A percentile compares a stretch with the other conserved stretches of the same genome.
Evolutionary conservation across 2,113 vertebrate species (phyloP).

Genomic region (Peromyscus californicus): DNA sequence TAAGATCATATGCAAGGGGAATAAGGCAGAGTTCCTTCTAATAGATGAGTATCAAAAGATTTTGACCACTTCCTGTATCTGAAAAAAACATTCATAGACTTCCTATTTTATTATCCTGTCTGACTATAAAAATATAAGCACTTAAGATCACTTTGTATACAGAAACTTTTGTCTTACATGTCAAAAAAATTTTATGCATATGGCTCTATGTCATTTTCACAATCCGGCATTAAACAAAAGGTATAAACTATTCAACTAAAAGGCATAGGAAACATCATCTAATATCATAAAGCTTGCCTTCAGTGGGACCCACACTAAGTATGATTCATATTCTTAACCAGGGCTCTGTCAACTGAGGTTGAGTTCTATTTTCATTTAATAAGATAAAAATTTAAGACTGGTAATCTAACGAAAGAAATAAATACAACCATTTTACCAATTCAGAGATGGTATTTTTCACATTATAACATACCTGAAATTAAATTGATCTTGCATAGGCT

Average conservation of each 20-base stretch:
- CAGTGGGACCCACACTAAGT: not conserved
- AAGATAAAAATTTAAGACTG: slow-evolving; percentile 35
- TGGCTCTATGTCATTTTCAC: slow-evolving; percentile 42
- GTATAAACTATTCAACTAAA: slow-evolving; percentile 51
- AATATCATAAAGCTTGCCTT: not conserved
- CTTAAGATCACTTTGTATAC: not conserved
- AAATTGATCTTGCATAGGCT: slow-evolving; percentile 22
- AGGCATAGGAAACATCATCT: not conserved
- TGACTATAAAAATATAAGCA: slow-evolving; percentile 44
- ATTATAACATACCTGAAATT: slow-evolving; percentile 20
- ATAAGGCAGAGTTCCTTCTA: not conserved
- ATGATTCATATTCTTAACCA: slow-evolving; percentile 3
- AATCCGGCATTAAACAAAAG: not conserved
- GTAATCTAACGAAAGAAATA: not conserved
- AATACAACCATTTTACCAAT: slow-evolving; percentile 18
- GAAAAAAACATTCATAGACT: slow-evolving; percentile 13
- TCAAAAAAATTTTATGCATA: slow-evolving; percentile 36
- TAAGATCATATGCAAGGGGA: not conserved
- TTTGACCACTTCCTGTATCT: slow-evolving; percentile 22
- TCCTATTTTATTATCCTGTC: slow-evolving; percentile 11
- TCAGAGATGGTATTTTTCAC: slow-evolving; percentile 5
- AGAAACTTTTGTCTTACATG: not conserved
- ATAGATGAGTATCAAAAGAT: not conserved
- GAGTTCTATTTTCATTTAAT: slow-evolving; percentile 10
- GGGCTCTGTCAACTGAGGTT: not conserved